Percentiles rank a stretch among this genome's conserved stretches.
Conservation (phyloP, 2,797 vertebrate species). For the Myripristis murdjan region DNA sequence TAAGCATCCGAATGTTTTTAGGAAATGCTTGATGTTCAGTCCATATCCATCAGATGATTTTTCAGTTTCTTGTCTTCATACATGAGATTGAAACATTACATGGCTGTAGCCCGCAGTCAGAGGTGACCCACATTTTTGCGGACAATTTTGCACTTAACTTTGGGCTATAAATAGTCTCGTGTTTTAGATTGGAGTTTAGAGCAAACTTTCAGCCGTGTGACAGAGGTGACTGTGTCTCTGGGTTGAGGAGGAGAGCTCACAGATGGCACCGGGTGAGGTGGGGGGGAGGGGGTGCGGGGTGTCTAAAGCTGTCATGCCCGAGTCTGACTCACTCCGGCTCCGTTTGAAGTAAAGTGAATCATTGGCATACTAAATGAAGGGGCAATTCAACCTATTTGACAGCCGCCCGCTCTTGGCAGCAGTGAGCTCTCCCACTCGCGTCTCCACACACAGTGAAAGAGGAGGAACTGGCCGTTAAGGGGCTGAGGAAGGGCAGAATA, state of each 20-base stretch:
- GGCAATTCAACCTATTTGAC: slow-evolving; percentile 55
- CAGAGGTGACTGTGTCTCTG: slow-evolving; percentile 66
- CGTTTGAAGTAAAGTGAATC: slow-evolving; percentile 71
- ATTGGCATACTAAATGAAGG: slow-evolving; percentile 58
- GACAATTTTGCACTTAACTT: slow-evolving; percentile 7
- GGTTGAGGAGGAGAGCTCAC: slow-evolving; percentile 66
- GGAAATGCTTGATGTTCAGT: too few relatives aligned
- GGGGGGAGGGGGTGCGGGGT: not conserved
- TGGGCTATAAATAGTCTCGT: slow-evolving; percentile 7
- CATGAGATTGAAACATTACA: not conserved
- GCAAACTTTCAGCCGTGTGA: slow-evolving; percentile 69
- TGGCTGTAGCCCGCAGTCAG: not conserved
- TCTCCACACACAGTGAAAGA: slow-evolving; percentile 44
- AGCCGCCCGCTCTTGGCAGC: slow-evolving; percentile 58
- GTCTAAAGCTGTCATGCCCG: slow-evolving; percentile 48
- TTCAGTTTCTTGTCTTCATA: not conserved
- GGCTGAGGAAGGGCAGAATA: slow-evolving; percentile 54
- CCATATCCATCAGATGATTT: not conserved
- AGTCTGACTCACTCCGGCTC: slow-evolving; percentile 60
- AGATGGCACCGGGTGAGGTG: slow-evolving; percentile 54
- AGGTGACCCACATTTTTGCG: not conserved
- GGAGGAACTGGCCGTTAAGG: slow-evolving; percentile 70
- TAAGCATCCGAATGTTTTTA: too few relatives aligned
- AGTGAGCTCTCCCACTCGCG: slow-evolving; percentile 62
- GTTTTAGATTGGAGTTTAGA: slow-evolving; percentile 9